Percentiles rank a stretch among this genome's conserved stretches.
Evolutionary conservation across 1,140 invertebrate genomes (phyloP).

Genomic region (Drosophila oshimai): DNA sequence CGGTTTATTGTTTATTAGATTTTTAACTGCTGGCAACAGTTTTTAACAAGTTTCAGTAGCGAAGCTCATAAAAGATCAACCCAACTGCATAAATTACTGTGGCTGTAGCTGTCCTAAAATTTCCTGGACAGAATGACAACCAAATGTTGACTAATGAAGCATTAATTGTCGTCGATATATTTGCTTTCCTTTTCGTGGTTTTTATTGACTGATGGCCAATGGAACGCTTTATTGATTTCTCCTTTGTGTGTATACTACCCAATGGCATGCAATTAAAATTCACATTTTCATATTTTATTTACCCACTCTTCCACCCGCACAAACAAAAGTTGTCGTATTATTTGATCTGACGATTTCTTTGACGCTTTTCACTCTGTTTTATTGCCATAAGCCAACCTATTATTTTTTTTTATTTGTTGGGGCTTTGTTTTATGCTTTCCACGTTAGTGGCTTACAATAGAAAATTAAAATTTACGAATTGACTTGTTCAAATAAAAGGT

Average conservation of each 20-base stretch:
- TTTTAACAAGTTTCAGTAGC: conserved; percentile 74
- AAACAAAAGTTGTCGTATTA: conserved; percentile 17
- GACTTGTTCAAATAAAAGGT: conserved; percentile 1
- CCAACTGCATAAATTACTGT: conserved; percentile 21
- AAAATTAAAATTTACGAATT: conserved; percentile 5
- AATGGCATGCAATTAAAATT: conserved; percentile 61
- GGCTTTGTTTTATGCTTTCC: neutral
- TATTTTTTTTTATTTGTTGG: neutral
- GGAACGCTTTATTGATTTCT: conserved; percentile 31
- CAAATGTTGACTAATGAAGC: conserved; percentile 50
- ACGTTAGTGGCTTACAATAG: neutral
- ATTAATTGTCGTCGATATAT: conserved; percentile 60
- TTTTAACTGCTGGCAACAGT: conserved; percentile 58
- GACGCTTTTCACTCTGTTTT: conserved; percentile 22
- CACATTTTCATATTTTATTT: conserved; percentile 48
- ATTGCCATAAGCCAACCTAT: neutral
- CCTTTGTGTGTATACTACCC: conserved; percentile 8
- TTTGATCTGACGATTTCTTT: conserved; percentile 45
- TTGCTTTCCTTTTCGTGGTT: conserved; percentile 7
- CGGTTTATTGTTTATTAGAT: conserved; percentile 57
- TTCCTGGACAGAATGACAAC: conserved; percentile 14
- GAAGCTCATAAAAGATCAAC: conserved; percentile 17
- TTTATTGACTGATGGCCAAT: conserved; percentile 21
- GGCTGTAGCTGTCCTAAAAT: conserved; percentile 10
- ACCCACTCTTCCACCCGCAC: conserved; percentile 44